phyloP scores from a whole-genome alignment of 2,888 invertebrate genomes.

The Agriopis marginaria region DNA sequence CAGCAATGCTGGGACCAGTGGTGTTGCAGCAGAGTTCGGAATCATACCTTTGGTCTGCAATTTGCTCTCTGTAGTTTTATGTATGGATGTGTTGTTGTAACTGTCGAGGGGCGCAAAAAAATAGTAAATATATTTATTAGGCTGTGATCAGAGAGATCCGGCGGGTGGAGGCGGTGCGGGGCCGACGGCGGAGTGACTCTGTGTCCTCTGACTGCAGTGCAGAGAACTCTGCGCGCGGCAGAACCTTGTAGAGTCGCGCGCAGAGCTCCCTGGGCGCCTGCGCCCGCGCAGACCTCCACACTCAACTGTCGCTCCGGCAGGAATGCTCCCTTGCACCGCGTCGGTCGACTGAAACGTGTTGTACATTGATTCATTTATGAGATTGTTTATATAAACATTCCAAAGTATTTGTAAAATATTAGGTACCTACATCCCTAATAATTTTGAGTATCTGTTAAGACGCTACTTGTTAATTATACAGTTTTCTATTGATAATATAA shows the following conservation, averaged over 20 bases:
- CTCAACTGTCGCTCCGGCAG: constrained; percentile 33
- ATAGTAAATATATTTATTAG: constrained; percentile 73
- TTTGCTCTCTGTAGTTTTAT: constrained; percentile 46
- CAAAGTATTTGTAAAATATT: constrained; percentile 86
- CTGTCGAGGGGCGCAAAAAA: constrained; percentile 72
- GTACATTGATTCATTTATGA: constrained; percentile 78
- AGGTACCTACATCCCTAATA: constrained; percentile 82
- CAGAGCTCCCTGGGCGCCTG: not conserved
- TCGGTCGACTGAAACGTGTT: constrained; percentile 48
- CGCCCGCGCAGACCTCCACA: constrained; percentile 4
- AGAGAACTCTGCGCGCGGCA: too few species aligned
- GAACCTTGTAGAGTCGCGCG: too few species aligned
- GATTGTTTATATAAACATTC: constrained; percentile 85
- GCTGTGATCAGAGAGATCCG: constrained; percentile 58
- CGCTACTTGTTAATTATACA: constrained; percentile 87
- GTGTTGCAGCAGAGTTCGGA: too few species aligned
- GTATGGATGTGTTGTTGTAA: constrained; percentile 27
- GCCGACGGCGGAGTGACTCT: constrained; percentile 25
- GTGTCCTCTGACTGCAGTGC: too few species aligned
- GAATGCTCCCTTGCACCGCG: constrained; percentile 11
- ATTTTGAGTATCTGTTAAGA: constrained; percentile 86
- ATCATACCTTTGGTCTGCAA: constrained; percentile 17
- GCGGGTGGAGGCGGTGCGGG: constrained; percentile 42
- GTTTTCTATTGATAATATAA: constrained; percentile 87
- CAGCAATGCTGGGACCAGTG: too few species aligned